Conservation (phyloP, 2,797 vertebrate genomes). For the Chaunax sp. region DNA sequence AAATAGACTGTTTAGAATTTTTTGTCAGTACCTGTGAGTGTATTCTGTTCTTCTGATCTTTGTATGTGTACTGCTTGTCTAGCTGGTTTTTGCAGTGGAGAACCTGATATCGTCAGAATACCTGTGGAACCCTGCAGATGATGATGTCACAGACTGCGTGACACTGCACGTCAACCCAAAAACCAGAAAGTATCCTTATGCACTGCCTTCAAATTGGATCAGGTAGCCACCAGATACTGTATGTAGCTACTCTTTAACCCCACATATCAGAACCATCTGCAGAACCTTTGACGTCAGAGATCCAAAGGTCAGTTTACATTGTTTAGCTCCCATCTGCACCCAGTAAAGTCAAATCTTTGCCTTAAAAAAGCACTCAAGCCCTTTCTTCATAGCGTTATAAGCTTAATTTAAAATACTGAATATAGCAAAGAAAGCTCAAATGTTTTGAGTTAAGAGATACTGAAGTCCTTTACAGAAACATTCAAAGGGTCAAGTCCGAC, state of each 20-base stretch:
- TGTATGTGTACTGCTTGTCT: constrained; percentile 1
- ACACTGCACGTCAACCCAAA: constrained; percentile 91
- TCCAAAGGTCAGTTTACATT: constrained; percentile 86
- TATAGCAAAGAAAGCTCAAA: too few relatives aligned
- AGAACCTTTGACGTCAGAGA: constrained; percentile 91
- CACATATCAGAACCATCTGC: constrained; percentile 86
- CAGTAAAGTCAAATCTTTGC: not conserved
- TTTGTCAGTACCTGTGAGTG: too few relatives aligned
- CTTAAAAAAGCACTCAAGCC: not conserved
- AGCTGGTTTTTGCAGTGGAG: constrained; percentile 93
- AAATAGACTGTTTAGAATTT: too few relatives aligned
- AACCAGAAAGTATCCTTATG: constrained; percentile 95
- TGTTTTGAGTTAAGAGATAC: too few relatives aligned
- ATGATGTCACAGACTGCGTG: constrained; percentile 89
- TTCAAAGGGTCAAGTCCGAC: too few relatives aligned
- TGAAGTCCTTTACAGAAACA: not conserved
- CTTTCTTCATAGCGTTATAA: not conserved
- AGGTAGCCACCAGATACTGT: not conserved
- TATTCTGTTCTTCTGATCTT: not conserved
- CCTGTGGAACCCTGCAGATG: constrained; percentile 87
- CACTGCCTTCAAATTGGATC: not conserved
- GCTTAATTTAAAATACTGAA: too few relatives aligned
- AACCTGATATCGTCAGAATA: constrained; percentile 86
- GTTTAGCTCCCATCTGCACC: not conserved
- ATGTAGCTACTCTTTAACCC: constrained; percentile 81